Conservation (phyloP, 2,888 invertebrate species). For the Nephrotoma appendiculata region DNA sequence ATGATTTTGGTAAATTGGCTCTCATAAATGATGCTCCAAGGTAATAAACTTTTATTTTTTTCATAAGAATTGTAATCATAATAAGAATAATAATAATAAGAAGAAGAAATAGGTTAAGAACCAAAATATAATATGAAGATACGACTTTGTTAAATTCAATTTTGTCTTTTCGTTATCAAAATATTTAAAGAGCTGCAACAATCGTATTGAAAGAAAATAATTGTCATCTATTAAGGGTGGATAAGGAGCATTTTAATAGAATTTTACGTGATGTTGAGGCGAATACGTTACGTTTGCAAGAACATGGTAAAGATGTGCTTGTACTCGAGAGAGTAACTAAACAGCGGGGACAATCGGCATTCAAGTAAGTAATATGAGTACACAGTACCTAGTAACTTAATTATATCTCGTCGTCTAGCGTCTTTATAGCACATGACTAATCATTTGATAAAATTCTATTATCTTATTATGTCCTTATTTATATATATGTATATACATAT, state of each 20-base stretch:
- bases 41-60: conserved; percentile 28
- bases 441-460: neutral
- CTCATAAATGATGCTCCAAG: conserved; percentile 73
- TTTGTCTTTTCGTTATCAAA: neutral
- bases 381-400: neutral
- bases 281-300: conserved; percentile 72
- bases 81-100: neutral
- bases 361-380: conserved; percentile 41
- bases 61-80: neutral
- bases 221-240: conserved; percentile 68
- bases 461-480: neutral
- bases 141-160: neutral
- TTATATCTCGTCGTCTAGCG: neutral
- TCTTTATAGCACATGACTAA: neutral
- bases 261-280: conserved; percentile 72
- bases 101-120: conserved; percentile 3
- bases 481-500: too few relatives aligned
- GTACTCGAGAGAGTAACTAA: conserved; percentile 58
- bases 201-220: conserved; percentile 68
- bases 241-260: conserved; percentile 74
- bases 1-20: conserved; percentile 77
- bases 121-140: neutral
- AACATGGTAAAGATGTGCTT: conserved; percentile 70
- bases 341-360: conserved; percentile 36
- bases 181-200: conserved; percentile 51